These are phyloP conservation scores for Sesamia inferens DNA, from an alignment of 2,888 invertebrate genomes.

Conservation along the genomic window DNA sequence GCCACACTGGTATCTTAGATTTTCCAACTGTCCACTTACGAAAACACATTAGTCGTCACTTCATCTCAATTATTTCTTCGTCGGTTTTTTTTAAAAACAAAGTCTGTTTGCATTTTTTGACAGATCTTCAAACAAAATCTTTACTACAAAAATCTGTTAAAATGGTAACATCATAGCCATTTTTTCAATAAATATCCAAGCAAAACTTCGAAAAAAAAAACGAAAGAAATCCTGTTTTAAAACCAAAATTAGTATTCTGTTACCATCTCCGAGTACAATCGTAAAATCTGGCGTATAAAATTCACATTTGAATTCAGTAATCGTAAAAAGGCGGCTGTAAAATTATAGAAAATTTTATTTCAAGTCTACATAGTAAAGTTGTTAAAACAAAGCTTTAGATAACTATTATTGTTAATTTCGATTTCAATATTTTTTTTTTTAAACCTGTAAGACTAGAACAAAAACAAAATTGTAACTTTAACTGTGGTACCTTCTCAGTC, in stretches of 20 bases:
- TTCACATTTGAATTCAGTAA: conserved; percentile 40
- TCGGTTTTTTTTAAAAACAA: background rate
- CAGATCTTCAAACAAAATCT: no score
- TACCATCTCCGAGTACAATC: conserved; percentile 25
- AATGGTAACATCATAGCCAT: background rate
- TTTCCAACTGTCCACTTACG: background rate
- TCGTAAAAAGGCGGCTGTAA: conserved; percentile 27
- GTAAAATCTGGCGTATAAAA: conserved; percentile 49
- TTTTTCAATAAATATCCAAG: background rate
- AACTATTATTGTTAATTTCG: background rate
- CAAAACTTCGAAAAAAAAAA: background rate
- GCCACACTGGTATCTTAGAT: no score
- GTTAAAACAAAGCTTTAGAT: background rate
- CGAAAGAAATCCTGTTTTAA: conserved; percentile 5
- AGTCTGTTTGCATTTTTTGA: background rate
- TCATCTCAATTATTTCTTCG: background rate
- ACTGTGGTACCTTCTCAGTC: no score
- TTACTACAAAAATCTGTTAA: accelerated
- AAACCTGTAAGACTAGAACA: no score
- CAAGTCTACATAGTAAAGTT: background rate
- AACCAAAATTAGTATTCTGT: conserved; percentile 49
- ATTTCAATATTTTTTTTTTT: no score
- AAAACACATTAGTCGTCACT: background rate
- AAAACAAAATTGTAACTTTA: no score
- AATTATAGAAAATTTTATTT: conserved; percentile 27